These are phyloP conservation scores for Rhogogaster chlorosoma DNA, from an alignment of 2,888 invertebrate species.

Conservation along the genomic window DNA sequence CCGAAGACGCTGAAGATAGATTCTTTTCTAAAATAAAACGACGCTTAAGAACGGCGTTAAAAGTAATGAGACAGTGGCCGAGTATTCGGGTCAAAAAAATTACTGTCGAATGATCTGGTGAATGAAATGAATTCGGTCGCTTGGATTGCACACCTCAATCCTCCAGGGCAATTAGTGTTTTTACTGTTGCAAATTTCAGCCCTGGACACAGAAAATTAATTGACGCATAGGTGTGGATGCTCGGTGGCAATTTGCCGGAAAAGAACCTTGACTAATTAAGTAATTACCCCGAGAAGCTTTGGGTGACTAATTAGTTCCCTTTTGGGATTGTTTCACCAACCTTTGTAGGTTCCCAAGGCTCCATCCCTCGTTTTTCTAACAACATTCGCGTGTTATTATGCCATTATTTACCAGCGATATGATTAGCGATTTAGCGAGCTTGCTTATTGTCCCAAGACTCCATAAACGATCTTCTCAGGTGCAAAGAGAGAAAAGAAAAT, in stretches of 20 bases:
- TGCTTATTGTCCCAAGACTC: neutral
- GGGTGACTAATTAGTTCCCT: slow-evolving; percentile 22
- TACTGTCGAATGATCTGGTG: neutral
- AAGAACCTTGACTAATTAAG: slow-evolving; percentile 32
- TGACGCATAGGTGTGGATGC: neutral
- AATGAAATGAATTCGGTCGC: neutral
- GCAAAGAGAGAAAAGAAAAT: no score
- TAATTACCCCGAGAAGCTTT: slow-evolving; percentile 2
- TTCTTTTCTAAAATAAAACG: neutral
- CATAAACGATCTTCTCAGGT: neutral
- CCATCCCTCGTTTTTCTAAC: neutral
- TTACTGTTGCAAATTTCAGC: neutral
- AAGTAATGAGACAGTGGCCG: neutral
- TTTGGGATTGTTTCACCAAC: slow-evolving; percentile 7
- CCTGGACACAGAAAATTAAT: neutral
- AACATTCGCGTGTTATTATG: neutral
- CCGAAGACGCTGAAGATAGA: neutral
- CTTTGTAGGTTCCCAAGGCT: neutral
- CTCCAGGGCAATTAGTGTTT: neutral
- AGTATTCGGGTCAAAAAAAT: neutral
- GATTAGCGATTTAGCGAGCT: neutral
- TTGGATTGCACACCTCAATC: neutral
- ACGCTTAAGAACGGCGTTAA: neutral
- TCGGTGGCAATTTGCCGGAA: neutral
- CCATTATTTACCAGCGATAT: neutral